Evolutionary conservation across 2,797 vertebrate species (phyloP).

Genomic region (Chelon labrosus): DNA sequence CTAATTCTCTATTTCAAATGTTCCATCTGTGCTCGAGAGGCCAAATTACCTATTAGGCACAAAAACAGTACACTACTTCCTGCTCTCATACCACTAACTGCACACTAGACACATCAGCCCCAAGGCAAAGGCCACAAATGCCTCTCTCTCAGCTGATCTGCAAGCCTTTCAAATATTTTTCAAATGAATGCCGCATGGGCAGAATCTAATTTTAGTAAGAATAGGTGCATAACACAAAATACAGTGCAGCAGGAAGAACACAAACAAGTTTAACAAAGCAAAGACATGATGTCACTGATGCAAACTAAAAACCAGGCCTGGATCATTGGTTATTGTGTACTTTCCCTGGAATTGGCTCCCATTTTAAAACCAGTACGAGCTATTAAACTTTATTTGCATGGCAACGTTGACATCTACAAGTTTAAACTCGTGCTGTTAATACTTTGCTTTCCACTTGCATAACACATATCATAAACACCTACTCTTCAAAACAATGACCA

Average conservation of each 20-base stretch:
- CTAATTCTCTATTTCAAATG: constrained; percentile 6
- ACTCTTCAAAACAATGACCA: constrained; percentile 20
- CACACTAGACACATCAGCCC: constrained; percentile 25
- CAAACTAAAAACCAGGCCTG: not conserved
- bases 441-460: not conserved
- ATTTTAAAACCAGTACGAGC: not conserved
- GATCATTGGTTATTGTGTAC: not conserved
- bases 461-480: not conserved
- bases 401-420: not conserved
- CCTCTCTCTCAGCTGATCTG: constrained; percentile 43
- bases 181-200: constrained; percentile 1
- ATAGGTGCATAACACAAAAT: constrained; percentile 3
- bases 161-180: constrained; percentile 28
- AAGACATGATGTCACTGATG: not conserved
- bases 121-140: constrained; percentile 43
- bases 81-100: constrained; percentile 9
- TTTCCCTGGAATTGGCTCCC: not conserved
- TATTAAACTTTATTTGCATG: constrained; percentile 6
- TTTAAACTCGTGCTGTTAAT: not conserved
- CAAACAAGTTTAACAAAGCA: not conserved
- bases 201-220: constrained; percentile 7
- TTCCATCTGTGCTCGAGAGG: not conserved
- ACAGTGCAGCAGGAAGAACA: constrained; percentile 8
- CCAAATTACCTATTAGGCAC: constrained; percentile 20
- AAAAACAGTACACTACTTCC: constrained; percentile 22